These are phyloP conservation scores for Slavum lentiscoides DNA, from an alignment of 2,888 invertebrate genomes.

Conservation along the genomic window DNA sequence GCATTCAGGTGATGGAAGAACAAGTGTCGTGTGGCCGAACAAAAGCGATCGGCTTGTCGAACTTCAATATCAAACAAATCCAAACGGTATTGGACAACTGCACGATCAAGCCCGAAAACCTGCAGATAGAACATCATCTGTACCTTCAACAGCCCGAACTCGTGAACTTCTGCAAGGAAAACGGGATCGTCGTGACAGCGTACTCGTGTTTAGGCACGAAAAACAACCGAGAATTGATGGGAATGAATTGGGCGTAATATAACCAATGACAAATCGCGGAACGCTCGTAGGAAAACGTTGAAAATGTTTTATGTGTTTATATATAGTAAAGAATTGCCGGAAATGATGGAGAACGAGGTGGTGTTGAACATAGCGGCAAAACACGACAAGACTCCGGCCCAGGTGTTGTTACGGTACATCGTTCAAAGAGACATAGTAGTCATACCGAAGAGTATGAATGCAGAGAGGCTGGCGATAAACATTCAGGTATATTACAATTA, in stretches of 20 bases:
- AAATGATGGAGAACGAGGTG: constrained; percentile 73
- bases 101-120: constrained; percentile 67
- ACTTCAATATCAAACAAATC: constrained; percentile 77
- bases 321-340: constrained; percentile 60
- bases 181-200: constrained; percentile 74
- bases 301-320: not conserved
- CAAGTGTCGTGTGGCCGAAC: constrained; percentile 71
- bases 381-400: constrained; percentile 71
- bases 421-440: constrained; percentile 73
- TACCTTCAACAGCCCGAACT: constrained; percentile 62
- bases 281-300: no score
- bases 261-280: not conserved
- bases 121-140: constrained; percentile 64
- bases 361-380: constrained; percentile 67
- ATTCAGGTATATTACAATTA: constrained; percentile 14
- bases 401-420: constrained; percentile 71
- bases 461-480: constrained; percentile 13
- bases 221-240: constrained; percentile 59
- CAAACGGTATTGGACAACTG: constrained; percentile 67
- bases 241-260: constrained; percentile 19
- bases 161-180: constrained; percentile 61
- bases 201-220: constrained; percentile 80
- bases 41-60: constrained; percentile 82
- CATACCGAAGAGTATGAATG: constrained; percentile 81
- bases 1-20: constrained; percentile 67